These are phyloP conservation scores for Xiphorhynchus erythropygius DNA, from an alignment of 2,797 vertebrate genomes.

Conservation along the genomic window DNA sequence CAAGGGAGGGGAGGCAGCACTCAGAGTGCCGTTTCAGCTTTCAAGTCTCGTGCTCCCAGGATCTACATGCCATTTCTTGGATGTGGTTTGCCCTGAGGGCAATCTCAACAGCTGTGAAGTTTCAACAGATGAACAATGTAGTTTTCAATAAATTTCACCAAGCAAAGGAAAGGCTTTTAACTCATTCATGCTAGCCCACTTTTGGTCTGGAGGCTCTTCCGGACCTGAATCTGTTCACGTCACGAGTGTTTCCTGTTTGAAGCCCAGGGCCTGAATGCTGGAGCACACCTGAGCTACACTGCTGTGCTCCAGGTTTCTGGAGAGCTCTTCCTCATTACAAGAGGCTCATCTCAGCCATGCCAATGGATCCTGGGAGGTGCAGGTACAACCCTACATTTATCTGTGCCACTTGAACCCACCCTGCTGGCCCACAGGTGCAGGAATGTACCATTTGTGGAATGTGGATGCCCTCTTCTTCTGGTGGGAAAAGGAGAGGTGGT, in stretches of 20 bases:
- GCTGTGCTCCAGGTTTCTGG: background rate
- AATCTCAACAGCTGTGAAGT: conserved; percentile 60
- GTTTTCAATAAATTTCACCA: conserved; percentile 49
- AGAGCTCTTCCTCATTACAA: background rate
- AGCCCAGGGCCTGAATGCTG: background rate
- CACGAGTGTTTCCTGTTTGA: background rate
- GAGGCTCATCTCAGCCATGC: background rate
- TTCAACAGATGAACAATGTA: conserved; percentile 46
- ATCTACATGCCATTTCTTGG: conserved; percentile 61
- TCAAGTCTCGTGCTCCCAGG: conserved; percentile 35
- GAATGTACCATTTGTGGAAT: background rate
- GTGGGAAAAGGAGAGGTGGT: background rate
- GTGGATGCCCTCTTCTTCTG: background rate
- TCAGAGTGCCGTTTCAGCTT: background rate
- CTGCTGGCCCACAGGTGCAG: background rate
- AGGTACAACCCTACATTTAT: background rate
- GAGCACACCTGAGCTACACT: background rate
- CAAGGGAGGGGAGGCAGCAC: background rate
- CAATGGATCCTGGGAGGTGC: background rate
- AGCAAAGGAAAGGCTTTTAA: conserved; percentile 26
- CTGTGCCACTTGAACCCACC: background rate
- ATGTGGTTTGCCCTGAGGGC: conserved; percentile 57
- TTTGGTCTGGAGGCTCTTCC: background rate
- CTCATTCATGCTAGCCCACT: conserved; percentile 4
- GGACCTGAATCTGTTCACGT: accelerated